A percentile compares a stretch with the other conserved stretches of the same genome.
Evolutionary conservation across 2,888 invertebrate species (phyloP).

Genomic region (Synanthedon andrenaeformis): DNA sequence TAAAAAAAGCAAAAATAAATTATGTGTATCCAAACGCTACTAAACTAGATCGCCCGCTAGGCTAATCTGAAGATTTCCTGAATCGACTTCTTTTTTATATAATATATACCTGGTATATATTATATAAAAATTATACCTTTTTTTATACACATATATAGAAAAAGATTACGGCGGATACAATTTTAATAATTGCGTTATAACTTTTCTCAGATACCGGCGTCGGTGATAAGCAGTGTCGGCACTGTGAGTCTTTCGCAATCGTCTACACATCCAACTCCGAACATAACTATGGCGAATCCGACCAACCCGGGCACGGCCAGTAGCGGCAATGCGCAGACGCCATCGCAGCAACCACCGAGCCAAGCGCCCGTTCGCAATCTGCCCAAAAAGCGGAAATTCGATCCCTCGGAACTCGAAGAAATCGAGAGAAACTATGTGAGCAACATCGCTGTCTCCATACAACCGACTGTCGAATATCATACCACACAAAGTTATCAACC

Average conservation of each 20-base stretch:
- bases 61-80: too few relatives aligned
- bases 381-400: constrained; percentile 94
- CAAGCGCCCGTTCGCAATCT: constrained; percentile 79
- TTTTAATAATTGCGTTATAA: too few relatives aligned
- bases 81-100: too few relatives aligned
- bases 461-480: constrained; percentile 39
- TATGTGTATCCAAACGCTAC: too few relatives aligned
- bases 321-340: constrained; percentile 33
- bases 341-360: constrained; percentile 50
- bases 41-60: too few relatives aligned
- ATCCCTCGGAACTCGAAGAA: constrained; percentile 82
- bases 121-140: too few relatives aligned
- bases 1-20: too few relatives aligned
- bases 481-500: constrained; percentile 28
- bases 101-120: too few relatives aligned
- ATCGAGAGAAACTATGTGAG: constrained; percentile 65
- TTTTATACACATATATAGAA: too few relatives aligned
- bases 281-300: constrained; percentile 59
- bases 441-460: constrained; percentile 36
- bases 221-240: constrained; percentile 71
- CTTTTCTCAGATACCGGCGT: constrained; percentile 60
- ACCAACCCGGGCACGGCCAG: constrained; percentile 53
- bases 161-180: too few relatives aligned
- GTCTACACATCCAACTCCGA: constrained; percentile 43
- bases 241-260: constrained; percentile 66